phyloP scores from a whole-genome alignment of 2,888 invertebrate species.

The Athrips mouffetella region DNA sequence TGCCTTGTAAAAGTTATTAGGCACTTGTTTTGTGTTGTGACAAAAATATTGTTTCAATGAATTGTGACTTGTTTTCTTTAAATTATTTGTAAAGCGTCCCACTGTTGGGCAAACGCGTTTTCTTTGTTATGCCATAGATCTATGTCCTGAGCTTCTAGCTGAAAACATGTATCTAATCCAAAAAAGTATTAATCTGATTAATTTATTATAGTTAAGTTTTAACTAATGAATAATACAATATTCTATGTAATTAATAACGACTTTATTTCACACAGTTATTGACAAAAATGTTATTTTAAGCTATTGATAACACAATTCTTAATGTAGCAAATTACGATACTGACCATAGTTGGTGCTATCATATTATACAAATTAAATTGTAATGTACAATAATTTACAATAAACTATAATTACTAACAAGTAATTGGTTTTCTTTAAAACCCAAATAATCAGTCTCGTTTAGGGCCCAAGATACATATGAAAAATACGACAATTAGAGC shows the following conservation, averaged over 20 bases:
- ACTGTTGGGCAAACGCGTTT: too few relatives aligned
- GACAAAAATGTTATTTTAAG: too few relatives aligned
- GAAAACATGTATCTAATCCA: conserved; percentile 20
- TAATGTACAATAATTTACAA: conserved; percentile 23
- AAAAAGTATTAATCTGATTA: conserved; percentile 16
- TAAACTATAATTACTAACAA: conserved; percentile 47
- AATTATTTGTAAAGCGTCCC: too few relatives aligned
- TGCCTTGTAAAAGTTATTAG: too few relatives aligned
- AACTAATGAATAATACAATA: background rate
- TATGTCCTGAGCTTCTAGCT: too few relatives aligned
- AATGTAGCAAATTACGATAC: too few relatives aligned
- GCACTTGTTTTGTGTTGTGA: background rate
- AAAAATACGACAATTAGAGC: too few relatives aligned
- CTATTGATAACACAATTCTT: too few relatives aligned
- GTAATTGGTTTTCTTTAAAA: conserved; percentile 31
- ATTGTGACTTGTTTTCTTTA: background rate
- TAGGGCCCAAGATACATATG: too few relatives aligned
- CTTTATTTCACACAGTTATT: conserved; percentile 4
- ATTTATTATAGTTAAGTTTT: background rate
- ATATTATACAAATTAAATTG: background rate
- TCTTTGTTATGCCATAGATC: too few relatives aligned
- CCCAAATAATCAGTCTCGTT: conserved; percentile 36
- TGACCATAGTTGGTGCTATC: conserved; percentile 9
- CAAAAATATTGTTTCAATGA: background rate
- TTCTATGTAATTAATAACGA: background rate